phyloP scores from a whole-genome alignment of 1,140 invertebrate species.

The Drosophila ercepeae region DNA sequence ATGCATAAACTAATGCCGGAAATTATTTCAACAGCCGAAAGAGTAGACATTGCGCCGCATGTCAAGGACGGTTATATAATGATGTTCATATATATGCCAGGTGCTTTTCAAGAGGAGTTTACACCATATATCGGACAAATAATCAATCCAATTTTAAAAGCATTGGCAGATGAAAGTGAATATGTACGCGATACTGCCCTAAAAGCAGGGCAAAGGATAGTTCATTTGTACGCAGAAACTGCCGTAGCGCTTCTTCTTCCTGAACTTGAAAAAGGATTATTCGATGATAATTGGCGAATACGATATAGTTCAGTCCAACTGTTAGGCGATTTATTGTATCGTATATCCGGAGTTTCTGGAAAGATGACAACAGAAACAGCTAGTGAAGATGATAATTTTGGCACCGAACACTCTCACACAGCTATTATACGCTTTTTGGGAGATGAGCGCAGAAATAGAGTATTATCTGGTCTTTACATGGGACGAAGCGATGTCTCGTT shows the following conservation, averaged over 20 bases:
- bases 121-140: conserved; percentile 98
- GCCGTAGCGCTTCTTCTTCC: conserved; percentile 97
- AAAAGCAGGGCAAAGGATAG: conserved; percentile 98
- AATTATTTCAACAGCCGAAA: conserved; percentile 97
- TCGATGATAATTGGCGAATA: conserved; percentile 99
- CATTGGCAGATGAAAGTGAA: conserved; percentile 99
- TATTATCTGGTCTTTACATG: conserved; percentile 98
- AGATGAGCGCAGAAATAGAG: conserved; percentile 94
- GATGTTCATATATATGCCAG: conserved; percentile 99
- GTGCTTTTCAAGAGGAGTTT: conserved; percentile 97
- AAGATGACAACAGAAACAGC: conserved; percentile 99
- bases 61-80: conserved; percentile 99
- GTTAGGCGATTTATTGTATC: conserved; percentile 97
- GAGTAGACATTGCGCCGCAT: conserved; percentile 97
- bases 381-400: conserved; percentile 99
- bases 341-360: conserved; percentile 98
- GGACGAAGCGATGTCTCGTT: conserved; percentile 97
- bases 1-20: conserved; percentile 99
- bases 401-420: conserved; percentile 97
- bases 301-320: conserved; percentile 98
- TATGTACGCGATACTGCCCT: conserved; percentile 98
- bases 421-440: conserved; percentile 96
- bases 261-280: conserved; percentile 96
- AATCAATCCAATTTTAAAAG: conserved; percentile 98
- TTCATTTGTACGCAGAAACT: conserved; percentile 97